Conservation (phyloP, 2,113 vertebrate species). For the Colaptes auratus region DNA sequence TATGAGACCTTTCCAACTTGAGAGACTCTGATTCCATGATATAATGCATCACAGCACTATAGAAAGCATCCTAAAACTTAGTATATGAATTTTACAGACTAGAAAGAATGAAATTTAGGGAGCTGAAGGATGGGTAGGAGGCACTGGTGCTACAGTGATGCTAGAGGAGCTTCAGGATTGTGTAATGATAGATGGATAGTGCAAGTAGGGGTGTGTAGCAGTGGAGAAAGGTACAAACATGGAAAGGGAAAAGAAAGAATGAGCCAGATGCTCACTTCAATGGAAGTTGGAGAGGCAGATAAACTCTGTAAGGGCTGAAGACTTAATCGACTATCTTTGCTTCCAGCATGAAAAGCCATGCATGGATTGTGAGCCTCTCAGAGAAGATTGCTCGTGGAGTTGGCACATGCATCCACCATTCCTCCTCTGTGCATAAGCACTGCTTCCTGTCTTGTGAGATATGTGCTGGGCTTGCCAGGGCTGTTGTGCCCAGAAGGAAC, state of each 20-base stretch:
- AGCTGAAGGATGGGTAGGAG: neutral
- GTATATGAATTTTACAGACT: neutral
- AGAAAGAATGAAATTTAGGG: neutral
- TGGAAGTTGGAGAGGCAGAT: neutral
- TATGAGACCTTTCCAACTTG: neutral
- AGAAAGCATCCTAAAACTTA: neutral
- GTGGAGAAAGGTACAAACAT: neutral
- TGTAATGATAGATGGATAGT: neutral
- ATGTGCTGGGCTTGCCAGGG: neutral
- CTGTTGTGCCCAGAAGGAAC: conserved; percentile 42
- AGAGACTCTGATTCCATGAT: neutral
- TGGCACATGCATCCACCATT: neutral
- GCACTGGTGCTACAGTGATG: neutral
- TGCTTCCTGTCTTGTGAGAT: conserved; percentile 46
- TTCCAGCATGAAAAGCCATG: neutral
- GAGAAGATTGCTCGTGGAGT: neutral
- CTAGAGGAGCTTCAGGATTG: neutral
- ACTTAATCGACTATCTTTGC: neutral
- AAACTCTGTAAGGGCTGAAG: neutral
- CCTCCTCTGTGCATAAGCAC: neutral
- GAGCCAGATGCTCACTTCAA: neutral
- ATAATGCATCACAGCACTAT: neutral
- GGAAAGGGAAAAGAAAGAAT: neutral
- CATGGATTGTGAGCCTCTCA: neutral
- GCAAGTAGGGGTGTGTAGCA: neutral